Percentiles rank a stretch among this genome's conserved stretches.
Conservation (phyloP, 1,140 invertebrate species). For the Temnothorax curvispinosus region DNA sequence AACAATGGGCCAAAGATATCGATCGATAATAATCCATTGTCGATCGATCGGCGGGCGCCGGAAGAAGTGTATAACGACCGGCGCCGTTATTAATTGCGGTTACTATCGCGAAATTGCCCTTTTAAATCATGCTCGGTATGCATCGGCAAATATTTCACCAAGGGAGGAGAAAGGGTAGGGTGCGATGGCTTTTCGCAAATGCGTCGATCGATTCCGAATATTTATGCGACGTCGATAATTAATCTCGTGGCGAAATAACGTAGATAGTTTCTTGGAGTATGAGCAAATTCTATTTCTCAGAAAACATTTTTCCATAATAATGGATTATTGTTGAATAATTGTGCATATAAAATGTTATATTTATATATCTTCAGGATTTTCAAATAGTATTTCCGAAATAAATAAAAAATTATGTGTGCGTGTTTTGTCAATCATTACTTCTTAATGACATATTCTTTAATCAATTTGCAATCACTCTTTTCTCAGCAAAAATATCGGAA, state of each 20-base stretch:
- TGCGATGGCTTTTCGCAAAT: slow-evolving; percentile 41
- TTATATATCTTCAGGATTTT: neutral
- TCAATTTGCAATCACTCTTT: neutral
- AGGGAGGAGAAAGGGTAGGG: neutral
- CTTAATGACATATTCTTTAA: neutral
- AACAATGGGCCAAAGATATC: slow-evolving; percentile 32
- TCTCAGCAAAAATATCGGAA: neutral
- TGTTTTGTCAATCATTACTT: neutral
- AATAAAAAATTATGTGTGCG: neutral
- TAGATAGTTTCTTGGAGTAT: slow-evolving; percentile 10
- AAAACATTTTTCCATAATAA: neutral
- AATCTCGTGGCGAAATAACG: slow-evolving; percentile 26
- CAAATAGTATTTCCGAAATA: neutral
- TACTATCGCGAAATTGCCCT: slow-evolving; percentile 53
- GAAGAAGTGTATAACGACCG: slow-evolving; percentile 44
- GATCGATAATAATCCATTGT: slow-evolving; percentile 44
- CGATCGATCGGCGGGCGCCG: slow-evolving; percentile 29
- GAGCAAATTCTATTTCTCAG: neutral
- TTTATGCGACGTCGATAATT: slow-evolving; percentile 51
- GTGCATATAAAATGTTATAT: neutral
- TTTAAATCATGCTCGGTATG: slow-evolving; percentile 54
- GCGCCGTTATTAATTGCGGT: slow-evolving; percentile 51
- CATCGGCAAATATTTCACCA: slow-evolving; percentile 50
- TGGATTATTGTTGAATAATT: neutral
- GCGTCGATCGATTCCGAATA: slow-evolving; percentile 42